Base-by-base conservation (phyloP, 2,888 invertebrate genomes). In the Pollenia angustigena region DNA sequence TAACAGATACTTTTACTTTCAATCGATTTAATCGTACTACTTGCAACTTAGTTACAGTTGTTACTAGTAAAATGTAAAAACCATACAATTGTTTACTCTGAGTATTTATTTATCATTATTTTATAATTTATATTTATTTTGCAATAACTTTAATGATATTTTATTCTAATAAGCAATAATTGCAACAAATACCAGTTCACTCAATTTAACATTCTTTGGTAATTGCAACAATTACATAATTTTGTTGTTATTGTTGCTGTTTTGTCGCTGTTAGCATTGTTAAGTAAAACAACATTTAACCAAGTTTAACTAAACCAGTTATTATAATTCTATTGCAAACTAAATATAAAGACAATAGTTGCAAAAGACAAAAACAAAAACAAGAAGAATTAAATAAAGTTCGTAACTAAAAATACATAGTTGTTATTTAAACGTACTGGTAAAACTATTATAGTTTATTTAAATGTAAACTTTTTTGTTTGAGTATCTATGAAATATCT, bases 181-280 rank as follows among this genome's bases (percentile, higher is more conserved):
- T 58, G 60, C 52, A 46, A 52, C 60, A 68, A 81, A 81, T 56
- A 74, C 42, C 81, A 66, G 44, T 48, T 60, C 68, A 60, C 23
- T 72, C 32, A 71, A 71, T 81, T 81, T 69, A 75, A 76, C 64
- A 87, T 83, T 87, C 81, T 72, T 81, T 68, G 58, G 60, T 83
- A 87, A 87, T 87, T 87, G 83, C 81, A 78, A 78, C 78, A 87
- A 81, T 87, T 87, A 84, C 78, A 54, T 48, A 71, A 69, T 85
- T 79, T 79, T 16, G 44, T 66, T 40, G 48, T 80, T 74, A n/a
- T 74, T 69, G 18, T 14, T 16, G 46, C 40, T 40, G 52, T 60
- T 42, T 72, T 72, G 64, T 71, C n/a, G 56, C 44, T 69, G 71
- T 50, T 71, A 18, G 56, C 62, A 72, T 72, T 83, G 50, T 76